Percentiles rank a stretch among this genome's conserved stretches.
These are phyloP conservation scores for western clawed frog (Xenopus tropicalis) DNA, from an alignment of 2,113 vertebrate species.

Conservation along the genomic window DNA sequence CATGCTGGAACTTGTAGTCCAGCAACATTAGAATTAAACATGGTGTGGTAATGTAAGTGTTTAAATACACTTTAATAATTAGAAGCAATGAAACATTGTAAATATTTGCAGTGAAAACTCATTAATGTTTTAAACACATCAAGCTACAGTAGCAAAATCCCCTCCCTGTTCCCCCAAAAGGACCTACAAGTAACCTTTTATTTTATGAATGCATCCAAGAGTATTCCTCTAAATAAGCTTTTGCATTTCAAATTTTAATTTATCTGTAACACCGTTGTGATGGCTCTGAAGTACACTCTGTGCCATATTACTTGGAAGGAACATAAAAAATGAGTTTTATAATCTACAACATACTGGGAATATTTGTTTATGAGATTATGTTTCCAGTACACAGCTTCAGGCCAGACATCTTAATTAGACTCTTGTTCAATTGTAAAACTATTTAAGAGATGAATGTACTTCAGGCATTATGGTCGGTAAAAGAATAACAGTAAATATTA, in stretches of 20 bases:
- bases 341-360: constrained; percentile 43
- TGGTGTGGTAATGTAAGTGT: too few species aligned
- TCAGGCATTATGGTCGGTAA: constrained; percentile 18
- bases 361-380: constrained; percentile 46
- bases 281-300: constrained; percentile 23
- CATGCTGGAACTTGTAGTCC: too few species aligned
- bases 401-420: constrained; percentile 45
- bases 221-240: constrained; percentile 17
- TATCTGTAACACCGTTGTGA: constrained; percentile 21
- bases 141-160: background rate
- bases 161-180: background rate
- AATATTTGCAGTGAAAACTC: background rate
- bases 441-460: constrained; percentile 42
- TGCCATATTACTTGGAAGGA: constrained; percentile 18
- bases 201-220: constrained; percentile 8
- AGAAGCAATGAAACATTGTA: background rate
- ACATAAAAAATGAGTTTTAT: constrained; percentile 31
- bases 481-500: constrained; percentile 35
- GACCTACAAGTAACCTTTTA: constrained; percentile 30
- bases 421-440: constrained; percentile 37
- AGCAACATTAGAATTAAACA: too few species aligned
- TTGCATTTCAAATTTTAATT: constrained; percentile 28
- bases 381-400: constrained; percentile 43
- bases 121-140: background rate
- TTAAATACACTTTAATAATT: too few species aligned